Evolutionary conservation across 2,113 vertebrate species (phyloP).

Genomic region (Oceanodroma tethys): DNA sequence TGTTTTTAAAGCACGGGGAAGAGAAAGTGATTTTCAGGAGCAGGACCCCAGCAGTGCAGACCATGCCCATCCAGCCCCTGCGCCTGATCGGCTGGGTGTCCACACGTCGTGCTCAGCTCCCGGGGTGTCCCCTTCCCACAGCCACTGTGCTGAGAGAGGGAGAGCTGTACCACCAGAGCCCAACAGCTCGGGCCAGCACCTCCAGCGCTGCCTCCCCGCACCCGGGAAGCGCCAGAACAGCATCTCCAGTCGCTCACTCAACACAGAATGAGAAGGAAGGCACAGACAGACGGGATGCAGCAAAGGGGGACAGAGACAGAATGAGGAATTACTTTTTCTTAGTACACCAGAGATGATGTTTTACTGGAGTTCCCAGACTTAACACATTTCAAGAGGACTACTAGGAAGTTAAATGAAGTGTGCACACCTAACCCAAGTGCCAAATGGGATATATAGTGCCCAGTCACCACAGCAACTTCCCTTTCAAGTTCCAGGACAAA

Average conservation of each 20-base stretch:
- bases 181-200: fast-evolving
- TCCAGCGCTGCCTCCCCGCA: not conserved
- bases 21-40: not conserved
- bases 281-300: fast-evolving
- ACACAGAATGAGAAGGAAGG: not conserved
- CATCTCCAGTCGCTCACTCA: not conserved
- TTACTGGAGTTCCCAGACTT: not conserved
- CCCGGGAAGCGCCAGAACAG: not conserved
- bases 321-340: not conserved
- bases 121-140: not conserved
- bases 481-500: not conserved
- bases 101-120: fast-evolving
- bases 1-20: not conserved
- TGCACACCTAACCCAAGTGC: not conserved
- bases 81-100: fast-evolving
- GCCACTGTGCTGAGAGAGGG: not conserved
- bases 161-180: not conserved
- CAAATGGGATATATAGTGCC: not conserved
- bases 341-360: not conserved
- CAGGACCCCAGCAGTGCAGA: fast-evolving
- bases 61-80: not conserved
- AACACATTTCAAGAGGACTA: not conserved
- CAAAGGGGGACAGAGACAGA: not conserved
- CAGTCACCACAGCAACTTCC: not conserved
- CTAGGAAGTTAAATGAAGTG: not conserved